phyloP scores from a whole-genome alignment of 2,113 vertebrate species.

The Hemiprocne comata region DNA sequence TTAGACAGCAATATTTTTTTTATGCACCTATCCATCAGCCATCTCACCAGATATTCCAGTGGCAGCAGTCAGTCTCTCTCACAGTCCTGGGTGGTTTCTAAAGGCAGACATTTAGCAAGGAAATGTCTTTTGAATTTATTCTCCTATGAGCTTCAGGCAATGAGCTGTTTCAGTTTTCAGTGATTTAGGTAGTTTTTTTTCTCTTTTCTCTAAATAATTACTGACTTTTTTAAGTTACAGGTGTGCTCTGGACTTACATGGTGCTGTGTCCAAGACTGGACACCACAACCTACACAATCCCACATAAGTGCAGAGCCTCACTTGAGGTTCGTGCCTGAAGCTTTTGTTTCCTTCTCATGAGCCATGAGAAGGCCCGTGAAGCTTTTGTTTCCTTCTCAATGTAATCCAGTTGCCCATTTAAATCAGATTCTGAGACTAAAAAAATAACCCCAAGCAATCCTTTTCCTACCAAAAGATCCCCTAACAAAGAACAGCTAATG shows the following conservation, averaged over 20 bases:
- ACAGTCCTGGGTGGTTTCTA: neutral
- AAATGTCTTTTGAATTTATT: neutral
- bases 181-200: neutral
- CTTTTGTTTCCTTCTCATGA: neutral
- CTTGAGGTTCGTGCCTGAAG: accelerated
- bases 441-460: neutral
- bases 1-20: neutral
- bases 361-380: no score
- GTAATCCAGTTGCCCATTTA: neutral
- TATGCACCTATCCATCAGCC: neutral
- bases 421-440: neutral
- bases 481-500: neutral
- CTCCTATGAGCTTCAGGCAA: neutral
- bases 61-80: neutral
- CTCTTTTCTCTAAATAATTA: neutral
- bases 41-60: neutral
- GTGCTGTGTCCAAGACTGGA: neutral
- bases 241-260: neutral
- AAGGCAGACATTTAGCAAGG: neutral
- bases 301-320: neutral
- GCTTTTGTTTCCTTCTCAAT: neutral
- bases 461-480: neutral
- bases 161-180: neutral
- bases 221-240: neutral
- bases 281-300: neutral